A percentile compares a stretch with the other conserved stretches of the same genome.
phyloP scores from a whole-genome alignment of 1,140 invertebrate genomes.

The Pseudomyrmex pallidus region DNA sequence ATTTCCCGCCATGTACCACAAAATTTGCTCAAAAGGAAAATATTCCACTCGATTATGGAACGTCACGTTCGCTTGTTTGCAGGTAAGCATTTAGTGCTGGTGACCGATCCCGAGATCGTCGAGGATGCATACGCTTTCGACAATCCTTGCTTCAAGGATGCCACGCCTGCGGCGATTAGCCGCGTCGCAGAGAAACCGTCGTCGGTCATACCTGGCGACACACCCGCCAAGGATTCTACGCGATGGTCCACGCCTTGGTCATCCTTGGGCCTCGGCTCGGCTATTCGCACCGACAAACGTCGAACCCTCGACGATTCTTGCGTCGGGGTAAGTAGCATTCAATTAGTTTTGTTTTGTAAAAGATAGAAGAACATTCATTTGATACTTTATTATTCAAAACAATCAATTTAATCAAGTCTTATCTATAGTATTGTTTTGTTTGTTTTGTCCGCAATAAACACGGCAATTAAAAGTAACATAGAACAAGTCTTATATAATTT shows the following conservation, averaged over 20 bases:
- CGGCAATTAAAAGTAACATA: no score
- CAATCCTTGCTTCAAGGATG: slow-evolving; percentile 91
- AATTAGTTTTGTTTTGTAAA: neutral
- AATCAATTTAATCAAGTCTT: neutral
- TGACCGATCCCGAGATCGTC: slow-evolving; percentile 89
- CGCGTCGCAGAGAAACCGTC: slow-evolving; percentile 81
- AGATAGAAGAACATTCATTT: slow-evolving; percentile 25
- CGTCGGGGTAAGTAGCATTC: slow-evolving; percentile 86
- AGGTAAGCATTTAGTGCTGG: slow-evolving; percentile 90
- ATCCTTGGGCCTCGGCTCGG: slow-evolving; percentile 83
- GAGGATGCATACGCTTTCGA: slow-evolving; percentile 92
- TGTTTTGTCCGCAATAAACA: neutral
- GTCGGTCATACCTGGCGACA: slow-evolving; percentile 78
- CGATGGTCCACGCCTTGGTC: slow-evolving; percentile 85
- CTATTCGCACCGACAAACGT: slow-evolving; percentile 85
- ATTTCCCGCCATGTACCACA: no score
- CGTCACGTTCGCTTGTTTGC: slow-evolving; percentile 71
- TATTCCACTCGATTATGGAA: neutral
- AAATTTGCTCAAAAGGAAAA: no score
- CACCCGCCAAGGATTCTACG: slow-evolving; percentile 81
- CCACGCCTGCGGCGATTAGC: slow-evolving; percentile 74
- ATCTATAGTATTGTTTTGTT: neutral
- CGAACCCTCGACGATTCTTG: slow-evolving; percentile 88
- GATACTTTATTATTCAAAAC: neutral
- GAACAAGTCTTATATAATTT: no score